These are phyloP conservation scores for Sphenodon punctatus DNA, from an alignment of 2,797 vertebrate genomes.

Conservation along the genomic window DNA sequence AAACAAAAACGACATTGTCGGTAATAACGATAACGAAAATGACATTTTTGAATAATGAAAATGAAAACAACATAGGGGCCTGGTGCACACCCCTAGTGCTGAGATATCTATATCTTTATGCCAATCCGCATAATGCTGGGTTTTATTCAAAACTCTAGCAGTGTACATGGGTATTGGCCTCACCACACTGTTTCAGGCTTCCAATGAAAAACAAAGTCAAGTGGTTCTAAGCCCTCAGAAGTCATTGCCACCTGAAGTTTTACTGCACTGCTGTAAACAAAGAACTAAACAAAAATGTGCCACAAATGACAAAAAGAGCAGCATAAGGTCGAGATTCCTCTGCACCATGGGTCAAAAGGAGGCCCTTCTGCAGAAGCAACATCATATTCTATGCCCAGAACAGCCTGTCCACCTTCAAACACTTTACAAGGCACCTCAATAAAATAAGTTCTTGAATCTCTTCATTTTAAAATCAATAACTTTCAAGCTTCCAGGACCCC, in stretches of 20 bases:
- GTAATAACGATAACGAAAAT: too few relatives aligned
- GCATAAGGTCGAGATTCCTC: accelerated
- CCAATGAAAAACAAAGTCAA: too few relatives aligned
- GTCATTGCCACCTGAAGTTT: neutral
- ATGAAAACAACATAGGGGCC: too few relatives aligned
- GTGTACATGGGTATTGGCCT: too few relatives aligned
- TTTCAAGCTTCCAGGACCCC: slow-evolving; percentile 50
- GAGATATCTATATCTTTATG: too few relatives aligned
- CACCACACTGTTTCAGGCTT: too few relatives aligned
- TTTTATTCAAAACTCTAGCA: too few relatives aligned
- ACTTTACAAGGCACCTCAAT: slow-evolving; percentile 16
- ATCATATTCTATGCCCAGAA: neutral
- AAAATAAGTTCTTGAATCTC: slow-evolving; percentile 51
- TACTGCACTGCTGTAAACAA: neutral
- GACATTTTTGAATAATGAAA: too few relatives aligned
- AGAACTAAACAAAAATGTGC: neutral
- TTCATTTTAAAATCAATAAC: slow-evolving; percentile 69
- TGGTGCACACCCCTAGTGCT: too few relatives aligned
- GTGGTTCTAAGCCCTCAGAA: too few relatives aligned
- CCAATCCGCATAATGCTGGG: too few relatives aligned
- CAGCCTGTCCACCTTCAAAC: slow-evolving; percentile 15
- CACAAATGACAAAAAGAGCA: neutral
- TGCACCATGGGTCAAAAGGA: neutral
- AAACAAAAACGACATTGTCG: too few relatives aligned
- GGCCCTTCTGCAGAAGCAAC: neutral